Evolutionary conservation across 2,113 vertebrate species (phyloP).

Genomic region (Orcinus orca): DNA sequence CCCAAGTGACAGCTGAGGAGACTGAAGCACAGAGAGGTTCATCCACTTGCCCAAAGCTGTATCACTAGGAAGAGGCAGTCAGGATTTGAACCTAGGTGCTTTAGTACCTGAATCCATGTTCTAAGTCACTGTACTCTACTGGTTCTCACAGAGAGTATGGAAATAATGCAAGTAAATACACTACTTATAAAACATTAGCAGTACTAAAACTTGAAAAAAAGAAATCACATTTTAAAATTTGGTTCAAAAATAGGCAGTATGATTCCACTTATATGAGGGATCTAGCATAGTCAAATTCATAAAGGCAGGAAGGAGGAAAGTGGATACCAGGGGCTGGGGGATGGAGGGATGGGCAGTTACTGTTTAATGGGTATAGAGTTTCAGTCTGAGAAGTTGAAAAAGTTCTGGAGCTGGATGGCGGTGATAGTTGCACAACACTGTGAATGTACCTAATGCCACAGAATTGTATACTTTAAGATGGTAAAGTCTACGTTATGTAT

Average conservation of each 20-base stretch:
- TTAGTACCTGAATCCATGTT: neutral
- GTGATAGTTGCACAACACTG: neutral
- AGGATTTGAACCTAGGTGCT: neutral
- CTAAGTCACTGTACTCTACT: neutral
- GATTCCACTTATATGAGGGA: neutral
- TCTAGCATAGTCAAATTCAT: neutral
- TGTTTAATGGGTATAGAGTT: neutral
- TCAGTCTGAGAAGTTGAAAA: neutral
- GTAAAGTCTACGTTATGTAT: neutral
- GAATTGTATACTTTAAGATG: neutral
- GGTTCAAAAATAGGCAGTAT: neutral
- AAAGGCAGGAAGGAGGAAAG: neutral
- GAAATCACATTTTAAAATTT: neutral
- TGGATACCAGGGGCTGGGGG: neutral
- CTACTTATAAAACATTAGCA: neutral
- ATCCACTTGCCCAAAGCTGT: neutral
- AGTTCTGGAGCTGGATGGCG: neutral
- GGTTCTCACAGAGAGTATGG: neutral
- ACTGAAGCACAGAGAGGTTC: neutral
- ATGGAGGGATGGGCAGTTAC: fast-evolving
- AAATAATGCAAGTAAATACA: neutral
- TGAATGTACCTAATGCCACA: neutral
- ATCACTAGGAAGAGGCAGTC: neutral
- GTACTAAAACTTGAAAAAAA: neutral
- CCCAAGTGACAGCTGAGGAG: neutral